Conservation (phyloP, 1,140 invertebrate species). For the Bursaphelenchus mucronatus region DNA sequence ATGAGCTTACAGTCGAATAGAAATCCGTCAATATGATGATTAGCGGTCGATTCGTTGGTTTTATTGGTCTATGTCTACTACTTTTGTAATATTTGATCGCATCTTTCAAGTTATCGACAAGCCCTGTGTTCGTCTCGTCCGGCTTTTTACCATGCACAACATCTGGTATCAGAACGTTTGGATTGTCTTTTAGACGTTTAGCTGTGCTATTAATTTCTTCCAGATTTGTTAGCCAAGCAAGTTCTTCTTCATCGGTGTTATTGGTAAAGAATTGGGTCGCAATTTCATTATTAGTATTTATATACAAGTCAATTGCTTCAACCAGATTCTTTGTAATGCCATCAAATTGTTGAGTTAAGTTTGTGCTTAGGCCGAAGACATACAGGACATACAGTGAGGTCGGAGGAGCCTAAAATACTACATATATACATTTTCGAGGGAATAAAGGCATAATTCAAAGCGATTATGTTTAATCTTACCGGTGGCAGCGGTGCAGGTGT, state of each 20-base stretch:
- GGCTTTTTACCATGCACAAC: too few species aligned
- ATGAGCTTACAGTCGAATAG: too few species aligned
- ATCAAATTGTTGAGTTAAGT: conserved; percentile 10
- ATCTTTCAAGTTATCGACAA: too few species aligned
- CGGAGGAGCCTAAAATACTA: conserved; percentile 7
- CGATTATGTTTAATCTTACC: background rate
- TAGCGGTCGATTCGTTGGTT: too few species aligned
- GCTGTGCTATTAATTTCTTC: background rate
- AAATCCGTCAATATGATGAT: too few species aligned
- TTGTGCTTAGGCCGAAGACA: conserved; percentile 19
- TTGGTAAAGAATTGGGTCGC: conserved; percentile 9
- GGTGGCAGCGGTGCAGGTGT: conserved; percentile 1
- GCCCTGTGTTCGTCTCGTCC: too few species aligned
- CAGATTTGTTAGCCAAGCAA: background rate
- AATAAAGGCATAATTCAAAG: background rate
- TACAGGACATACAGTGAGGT: conserved; percentile 15
- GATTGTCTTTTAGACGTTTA: too few species aligned
- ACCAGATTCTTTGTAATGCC: conserved; percentile 8
- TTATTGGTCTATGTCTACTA: too few species aligned
- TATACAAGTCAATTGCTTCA: conserved; percentile 1
- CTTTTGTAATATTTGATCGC: too few species aligned
- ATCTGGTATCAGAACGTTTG: too few species aligned
- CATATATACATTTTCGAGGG: background rate
- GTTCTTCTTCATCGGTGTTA: background rate
- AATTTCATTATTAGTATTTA: conserved; percentile 5